These are phyloP conservation scores for Ctenicera cuprea DNA, from an alignment of 2,888 invertebrate species.

Conservation along the genomic window DNA sequence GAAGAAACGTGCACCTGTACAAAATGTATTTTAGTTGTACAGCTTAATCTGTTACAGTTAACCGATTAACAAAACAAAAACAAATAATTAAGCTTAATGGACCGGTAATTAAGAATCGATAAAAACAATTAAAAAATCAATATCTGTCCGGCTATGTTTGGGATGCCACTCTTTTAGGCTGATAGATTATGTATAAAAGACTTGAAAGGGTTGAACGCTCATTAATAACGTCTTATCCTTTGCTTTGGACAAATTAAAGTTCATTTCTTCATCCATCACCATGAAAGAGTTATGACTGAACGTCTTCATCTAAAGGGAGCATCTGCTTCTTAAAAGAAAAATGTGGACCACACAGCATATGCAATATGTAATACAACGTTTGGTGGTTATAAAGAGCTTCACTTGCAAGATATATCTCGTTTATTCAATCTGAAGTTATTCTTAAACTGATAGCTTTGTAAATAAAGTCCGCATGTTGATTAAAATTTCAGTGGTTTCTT, in stretches of 20 bases:
- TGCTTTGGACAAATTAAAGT: conserved; percentile 58
- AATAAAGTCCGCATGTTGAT: background rate
- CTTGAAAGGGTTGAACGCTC: conserved; percentile 54
- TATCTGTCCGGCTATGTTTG: conserved; percentile 14
- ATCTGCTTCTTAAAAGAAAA: conserved; percentile 33
- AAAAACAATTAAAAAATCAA: conserved; percentile 32
- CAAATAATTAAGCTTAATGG: conserved; percentile 26
- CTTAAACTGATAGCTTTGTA: conserved; percentile 10
- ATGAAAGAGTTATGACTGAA: conserved; percentile 41
- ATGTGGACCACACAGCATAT: conserved; percentile 40
- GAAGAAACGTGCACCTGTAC: background rate
- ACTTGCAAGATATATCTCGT: conserved; percentile 15
- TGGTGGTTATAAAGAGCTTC: conserved; percentile 24
- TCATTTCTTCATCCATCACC: conserved; percentile 50
- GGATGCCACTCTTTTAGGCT: conserved; percentile 31
- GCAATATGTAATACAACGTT: conserved; percentile 31
- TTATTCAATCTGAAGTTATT: conserved; percentile 9
- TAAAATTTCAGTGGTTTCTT: background rate
- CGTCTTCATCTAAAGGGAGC: conserved; percentile 41
- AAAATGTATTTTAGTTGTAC: conserved; percentile 5
- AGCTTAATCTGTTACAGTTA: conserved; percentile 23
- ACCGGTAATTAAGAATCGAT: conserved; percentile 37
- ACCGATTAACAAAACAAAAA: conserved; percentile 6
- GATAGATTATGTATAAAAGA: conserved; percentile 37
- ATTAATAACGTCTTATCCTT: conserved; percentile 59